These are phyloP conservation scores for Hydrozoanthus gracilis DNA, from an alignment of 92 coral and sea anemone genomes.

Conservation along the genomic window DNA sequence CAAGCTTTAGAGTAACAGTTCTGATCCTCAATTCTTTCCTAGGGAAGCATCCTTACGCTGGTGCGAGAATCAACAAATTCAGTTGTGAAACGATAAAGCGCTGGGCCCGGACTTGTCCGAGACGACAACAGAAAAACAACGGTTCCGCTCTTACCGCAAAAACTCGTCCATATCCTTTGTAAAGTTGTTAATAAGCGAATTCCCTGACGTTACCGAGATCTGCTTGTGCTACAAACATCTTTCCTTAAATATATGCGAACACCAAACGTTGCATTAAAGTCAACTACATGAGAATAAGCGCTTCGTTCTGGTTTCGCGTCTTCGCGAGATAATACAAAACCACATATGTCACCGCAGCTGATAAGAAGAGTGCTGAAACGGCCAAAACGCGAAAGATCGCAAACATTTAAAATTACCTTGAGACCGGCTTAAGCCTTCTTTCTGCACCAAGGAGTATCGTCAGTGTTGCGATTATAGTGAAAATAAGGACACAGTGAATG, in stretches of 20 bases:
- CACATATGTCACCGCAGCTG: slow-evolving; percentile 38
- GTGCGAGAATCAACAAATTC: slow-evolving; percentile 37
- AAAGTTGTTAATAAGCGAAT: slow-evolving; percentile 19
- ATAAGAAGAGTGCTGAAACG: slow-evolving; percentile 27
- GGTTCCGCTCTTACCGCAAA: slow-evolving; percentile 10
- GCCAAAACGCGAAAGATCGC: slow-evolving; percentile 7
- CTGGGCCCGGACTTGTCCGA: slow-evolving; percentile 88
- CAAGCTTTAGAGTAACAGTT: not conserved
- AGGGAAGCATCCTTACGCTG: slow-evolving; percentile 6
- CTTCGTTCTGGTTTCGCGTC: slow-evolving; percentile 32
- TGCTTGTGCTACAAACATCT: slow-evolving; percentile 15
- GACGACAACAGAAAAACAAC: slow-evolving; percentile 1
- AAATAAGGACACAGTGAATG: slow-evolving; percentile 38
- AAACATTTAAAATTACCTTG: slow-evolving; percentile 26
- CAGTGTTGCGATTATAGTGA: slow-evolving; percentile 42
- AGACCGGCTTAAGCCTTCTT: slow-evolving; percentile 16
- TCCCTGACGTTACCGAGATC: not conserved
- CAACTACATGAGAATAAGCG: slow-evolving; percentile 15
- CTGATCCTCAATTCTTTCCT: slow-evolving; percentile 22
- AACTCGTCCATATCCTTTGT: not conserved
- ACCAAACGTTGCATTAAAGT: slow-evolving; percentile 8
- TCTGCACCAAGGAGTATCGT: slow-evolving; percentile 5
- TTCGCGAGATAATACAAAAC: slow-evolving; percentile 18
- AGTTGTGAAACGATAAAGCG: slow-evolving; percentile 42
- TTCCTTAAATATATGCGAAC: slow-evolving; percentile 35